Base-by-base conservation (phyloP, 2,888 invertebrate species). In the Teleiodes luculella region DNA sequence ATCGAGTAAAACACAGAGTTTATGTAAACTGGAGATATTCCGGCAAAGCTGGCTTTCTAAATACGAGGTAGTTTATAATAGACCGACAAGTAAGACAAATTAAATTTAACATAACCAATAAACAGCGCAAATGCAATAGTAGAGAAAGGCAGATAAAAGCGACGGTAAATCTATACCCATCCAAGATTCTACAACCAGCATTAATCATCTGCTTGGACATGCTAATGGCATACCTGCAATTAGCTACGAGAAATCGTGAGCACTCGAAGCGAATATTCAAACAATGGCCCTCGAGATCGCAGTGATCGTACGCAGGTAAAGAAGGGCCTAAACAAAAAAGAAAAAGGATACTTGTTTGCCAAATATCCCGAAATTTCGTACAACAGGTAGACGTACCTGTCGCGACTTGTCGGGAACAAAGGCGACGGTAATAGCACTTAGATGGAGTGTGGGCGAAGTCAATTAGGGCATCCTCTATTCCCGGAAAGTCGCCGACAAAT, bases 381-480 rank as follows among this genome's bases (percentile, higher is more conserved):
- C 3, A 33, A 74, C 84, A 86, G 85, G 88, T 87, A 87, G 69
- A 73, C 63, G 77, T 85, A 85, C 85, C 86, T 85, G 86, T 78
- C 68, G 70, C 60, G 68, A 75, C 72, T 70, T 52, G 78, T 68
- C 55, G 77, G 80, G 85, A 84, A 87, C 86, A 88, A 87, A 83
- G 84, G 82, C 76, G 76, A 64, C 76, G 67, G 76, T 86, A 86
- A 86, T 87, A 76, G 81, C 74, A 71, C 77, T 80, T 78, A 80
- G 79, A 86, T 83, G 76, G 77, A 77, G 84, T 79, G 88, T 89
- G 83, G 89, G 88, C 87, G 87, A 80, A 83, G 86, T 87, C 88
- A 88, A 88, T 88, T 87, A 89, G 87, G 79, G 78, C 86, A 86
- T 88, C 87, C 87, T 86, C 81, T 80, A 83, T 89, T 89, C 88